phyloP scores from a whole-genome alignment of 2,113 vertebrate species.

The Myotis yumanensis region DNA sequence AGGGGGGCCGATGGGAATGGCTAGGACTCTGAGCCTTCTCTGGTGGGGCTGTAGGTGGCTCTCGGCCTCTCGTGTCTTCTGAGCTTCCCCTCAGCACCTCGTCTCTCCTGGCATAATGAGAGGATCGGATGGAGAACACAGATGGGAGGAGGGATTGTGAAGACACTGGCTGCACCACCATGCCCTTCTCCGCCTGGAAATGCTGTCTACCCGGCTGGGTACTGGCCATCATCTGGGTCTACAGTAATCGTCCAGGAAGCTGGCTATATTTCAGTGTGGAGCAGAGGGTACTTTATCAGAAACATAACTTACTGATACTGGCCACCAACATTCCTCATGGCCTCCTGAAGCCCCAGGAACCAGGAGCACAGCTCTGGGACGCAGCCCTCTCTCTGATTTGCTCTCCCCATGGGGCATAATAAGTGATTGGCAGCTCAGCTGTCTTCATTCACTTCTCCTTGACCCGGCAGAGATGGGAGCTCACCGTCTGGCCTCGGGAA shows the following conservation, averaged over 20 bases:
- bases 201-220: neutral
- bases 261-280: neutral
- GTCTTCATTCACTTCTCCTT: neutral
- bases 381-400: neutral
- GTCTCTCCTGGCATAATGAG: neutral
- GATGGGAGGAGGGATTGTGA: neutral
- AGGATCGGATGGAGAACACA: neutral
- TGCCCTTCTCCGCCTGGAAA: accelerated
- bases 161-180: neutral
- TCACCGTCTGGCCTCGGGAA: neutral
- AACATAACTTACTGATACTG: neutral
- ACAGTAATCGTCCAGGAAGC: neutral
- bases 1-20: accelerated
- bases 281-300: neutral
- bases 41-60: neutral
- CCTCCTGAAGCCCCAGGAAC: neutral
- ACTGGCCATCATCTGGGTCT: neutral
- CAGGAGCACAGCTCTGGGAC: neutral
- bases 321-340: neutral
- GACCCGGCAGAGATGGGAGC: neutral
- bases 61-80: neutral
- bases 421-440: neutral
- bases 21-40: neutral
- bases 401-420: neutral
- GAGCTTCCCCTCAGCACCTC: no score